phyloP scores from a whole-genome alignment of 1,140 invertebrate genomes.

The Parasteatoda tepidariorum region DNA sequence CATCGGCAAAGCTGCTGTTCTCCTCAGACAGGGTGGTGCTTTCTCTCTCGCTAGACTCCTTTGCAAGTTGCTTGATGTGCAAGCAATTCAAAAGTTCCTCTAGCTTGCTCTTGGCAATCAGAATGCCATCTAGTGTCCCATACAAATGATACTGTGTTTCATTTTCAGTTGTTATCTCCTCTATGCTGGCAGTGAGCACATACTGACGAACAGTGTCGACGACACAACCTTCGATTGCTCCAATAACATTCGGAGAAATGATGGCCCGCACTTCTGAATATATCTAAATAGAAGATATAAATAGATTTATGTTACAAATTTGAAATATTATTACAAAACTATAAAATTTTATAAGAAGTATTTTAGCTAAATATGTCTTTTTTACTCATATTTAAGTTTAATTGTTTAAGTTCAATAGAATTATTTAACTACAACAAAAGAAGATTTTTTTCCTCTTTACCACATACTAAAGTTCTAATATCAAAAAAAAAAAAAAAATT shows the following conservation, averaged over 20 bases:
- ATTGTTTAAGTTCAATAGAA: too few species aligned
- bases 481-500: too few species aligned
- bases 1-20: conserved; percentile 37
- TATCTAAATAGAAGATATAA: conserved; percentile 27
- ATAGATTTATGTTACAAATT: too few species aligned
- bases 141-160: conserved; percentile 23
- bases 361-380: too few species aligned
- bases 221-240: conserved; percentile 29
- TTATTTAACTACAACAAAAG: too few species aligned
- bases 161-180: conserved; percentile 3
- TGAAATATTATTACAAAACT: too few species aligned
- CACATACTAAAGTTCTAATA: too few species aligned
- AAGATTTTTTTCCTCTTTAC: too few species aligned
- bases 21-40: conserved; percentile 42
- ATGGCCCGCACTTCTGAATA: conserved; percentile 50
- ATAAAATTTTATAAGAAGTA: too few species aligned
- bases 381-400: too few species aligned
- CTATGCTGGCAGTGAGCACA: conserved; percentile 12
- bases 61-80: conserved; percentile 2
- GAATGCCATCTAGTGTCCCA: conserved; percentile 47
- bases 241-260: conserved; percentile 15
- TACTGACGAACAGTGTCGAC: conserved; percentile 21
- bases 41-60: conserved; percentile 31
- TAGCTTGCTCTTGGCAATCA: conserved; percentile 28
- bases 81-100: conserved; percentile 24